Evolutionary conservation across 1,140 invertebrate genomes (phyloP), one percentile per base, ranked within the genome.

Genomic region (Zaprionus ghesquierei): DNA sequence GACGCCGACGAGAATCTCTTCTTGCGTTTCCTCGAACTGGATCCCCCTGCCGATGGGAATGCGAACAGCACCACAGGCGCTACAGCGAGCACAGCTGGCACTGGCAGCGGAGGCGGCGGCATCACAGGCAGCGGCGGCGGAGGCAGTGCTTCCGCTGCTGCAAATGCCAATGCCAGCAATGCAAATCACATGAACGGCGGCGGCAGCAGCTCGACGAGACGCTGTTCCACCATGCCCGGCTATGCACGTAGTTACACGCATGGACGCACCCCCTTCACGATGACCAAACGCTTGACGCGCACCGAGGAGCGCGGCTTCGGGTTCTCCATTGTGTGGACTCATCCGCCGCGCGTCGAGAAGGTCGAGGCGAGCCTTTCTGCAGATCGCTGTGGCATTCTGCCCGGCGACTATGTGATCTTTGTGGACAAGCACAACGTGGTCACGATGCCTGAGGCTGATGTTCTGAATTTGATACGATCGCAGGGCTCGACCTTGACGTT

Each of bases 301-400:
- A 93, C 93, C 6, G 91, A 93, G 2, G 93, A 94, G 53, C 93
- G 93, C 23, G 94, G 96, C 5, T 97, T 96, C 87, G 96, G 96
- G 1, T 98, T 98, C 92, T 97, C 97, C 4, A 95, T 98, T n/a
- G 95, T 97, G 1, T 98, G 97, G 96, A 97, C 96, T 2, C 95
- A 97, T 84, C 97, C 97, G 15, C 97, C 95, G n/a, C 94, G 96
- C 10, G 95, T 98, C 20, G 97, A 98, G 85, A 93, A 97, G 61
- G 96, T 98, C 1, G 97, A 98, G 77, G 94, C 95, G 0, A 95
- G 95, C 6, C 93, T 96, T n/a, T 95, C 96, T 0, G 97, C 96
- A 4, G 96, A 97, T 55, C 93, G 94, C 2, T 95, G 96, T 2
- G 96, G 96, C 1, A 93, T 97, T 3, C 92, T 95, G 65, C 96